Conservation (phyloP, 2,113 vertebrate species). For the Columbina picui region DNA sequence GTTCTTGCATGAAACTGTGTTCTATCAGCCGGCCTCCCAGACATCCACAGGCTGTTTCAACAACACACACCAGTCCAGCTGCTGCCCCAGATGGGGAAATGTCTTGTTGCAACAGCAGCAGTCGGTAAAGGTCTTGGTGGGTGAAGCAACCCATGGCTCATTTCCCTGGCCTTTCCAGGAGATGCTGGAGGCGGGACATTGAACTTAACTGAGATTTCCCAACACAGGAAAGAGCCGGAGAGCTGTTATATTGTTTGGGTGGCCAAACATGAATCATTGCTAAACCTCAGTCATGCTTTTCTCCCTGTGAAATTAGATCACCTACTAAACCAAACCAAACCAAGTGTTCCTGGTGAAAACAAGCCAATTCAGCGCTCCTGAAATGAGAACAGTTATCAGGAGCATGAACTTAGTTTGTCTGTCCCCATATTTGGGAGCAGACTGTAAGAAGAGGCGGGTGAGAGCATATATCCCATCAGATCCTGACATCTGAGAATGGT, state of each 20-base stretch:
- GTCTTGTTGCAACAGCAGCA: not conserved
- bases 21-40: not conserved
- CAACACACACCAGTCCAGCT: not conserved
- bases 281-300: not conserved
- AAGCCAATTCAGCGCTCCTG: not conserved
- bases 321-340: not conserved
- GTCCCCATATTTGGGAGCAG: not conserved
- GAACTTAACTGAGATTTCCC: not conserved
- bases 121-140: not conserved
- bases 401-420: not conserved
- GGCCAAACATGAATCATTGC: not conserved
- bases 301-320: not conserved
- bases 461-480: constrained; percentile 7
- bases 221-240: not conserved
- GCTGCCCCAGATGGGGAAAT: not conserved
- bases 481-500: constrained; percentile 70
- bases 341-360: not conserved
- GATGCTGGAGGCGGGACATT: not conserved
- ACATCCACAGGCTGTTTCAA: not conserved
- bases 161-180: not conserved
- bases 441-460: constrained; percentile 75
- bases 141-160: not conserved
- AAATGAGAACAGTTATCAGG: not conserved
- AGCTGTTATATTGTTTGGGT: not conserved
- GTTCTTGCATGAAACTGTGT: not conserved